Conservation (phyloP, 64 coral and sea anemone species). For the Trachythela sp. region DNA sequence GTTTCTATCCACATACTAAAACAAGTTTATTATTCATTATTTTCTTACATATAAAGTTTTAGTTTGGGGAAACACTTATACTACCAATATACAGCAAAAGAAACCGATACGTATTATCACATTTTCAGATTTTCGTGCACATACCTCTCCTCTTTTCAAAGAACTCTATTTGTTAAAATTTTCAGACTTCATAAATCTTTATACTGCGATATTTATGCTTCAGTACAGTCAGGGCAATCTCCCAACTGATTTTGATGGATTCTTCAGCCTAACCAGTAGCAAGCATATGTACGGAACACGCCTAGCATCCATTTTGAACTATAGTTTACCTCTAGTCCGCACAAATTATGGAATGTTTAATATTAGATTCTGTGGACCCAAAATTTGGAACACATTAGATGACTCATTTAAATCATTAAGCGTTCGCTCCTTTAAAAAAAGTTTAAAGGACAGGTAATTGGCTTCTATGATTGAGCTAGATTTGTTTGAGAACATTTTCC, state of each 20-base stretch:
- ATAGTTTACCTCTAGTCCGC: not conserved
- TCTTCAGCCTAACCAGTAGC: not conserved
- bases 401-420: not conserved
- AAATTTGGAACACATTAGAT: not conserved
- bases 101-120: not conserved
- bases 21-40: not conserved
- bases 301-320: not conserved
- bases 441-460: not conserved
- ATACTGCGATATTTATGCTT: not conserved
- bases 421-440: not conserved
- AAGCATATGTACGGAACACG: not conserved
- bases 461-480: not conserved
- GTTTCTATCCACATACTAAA: not conserved
- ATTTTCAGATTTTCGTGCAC: not conserved
- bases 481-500: too few relatives aligned
- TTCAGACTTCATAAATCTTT: not conserved
- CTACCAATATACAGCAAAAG: not conserved
- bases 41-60: not conserved
- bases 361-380: not conserved
- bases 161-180: not conserved
- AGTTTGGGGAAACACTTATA: not conserved
- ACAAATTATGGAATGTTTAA: slow-evolving; percentile 5
- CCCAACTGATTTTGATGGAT: not conserved
- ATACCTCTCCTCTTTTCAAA: not conserved
- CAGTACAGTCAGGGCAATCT: not conserved